These are phyloP conservation scores for Leptopilina clavipes DNA, from an alignment of 1,140 invertebrate genomes.

Conservation along the genomic window DNA sequence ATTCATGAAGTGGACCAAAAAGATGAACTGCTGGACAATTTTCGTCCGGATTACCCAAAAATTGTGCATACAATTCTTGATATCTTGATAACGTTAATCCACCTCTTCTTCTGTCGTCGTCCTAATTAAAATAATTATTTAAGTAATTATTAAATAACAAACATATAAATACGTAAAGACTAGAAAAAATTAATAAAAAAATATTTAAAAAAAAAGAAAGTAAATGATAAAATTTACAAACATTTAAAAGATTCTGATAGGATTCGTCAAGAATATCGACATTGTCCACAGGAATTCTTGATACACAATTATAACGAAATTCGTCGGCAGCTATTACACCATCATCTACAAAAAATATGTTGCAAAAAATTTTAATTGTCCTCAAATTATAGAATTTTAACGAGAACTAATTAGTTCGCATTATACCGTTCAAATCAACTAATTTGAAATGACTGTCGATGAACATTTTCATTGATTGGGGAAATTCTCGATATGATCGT, in stretches of 20 bases:
- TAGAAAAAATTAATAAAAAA: slow-evolving; percentile 21
- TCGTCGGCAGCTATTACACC: slow-evolving; percentile 86
- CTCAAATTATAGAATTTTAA: slow-evolving; percentile 6
- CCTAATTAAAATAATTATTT: slow-evolving; percentile 74
- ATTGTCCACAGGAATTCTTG: slow-evolving; percentile 84
- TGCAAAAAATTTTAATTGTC: no score
- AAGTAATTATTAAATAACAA: slow-evolving; percentile 6
- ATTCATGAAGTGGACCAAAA: slow-evolving; percentile 82
- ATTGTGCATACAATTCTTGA: slow-evolving; percentile 88
- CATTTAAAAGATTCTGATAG: slow-evolving; percentile 84
- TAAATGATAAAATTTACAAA: slow-evolving; percentile 69
- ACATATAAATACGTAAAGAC: no score
- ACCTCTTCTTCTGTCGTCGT: slow-evolving; percentile 85
- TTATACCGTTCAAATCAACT: slow-evolving; percentile 83
- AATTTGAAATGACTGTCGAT: slow-evolving; percentile 88
- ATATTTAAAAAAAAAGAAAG: slow-evolving; percentile 1
- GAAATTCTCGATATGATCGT: slow-evolving; percentile 85
- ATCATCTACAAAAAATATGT: slow-evolving; percentile 76
- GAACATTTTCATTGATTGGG: slow-evolving; percentile 87
- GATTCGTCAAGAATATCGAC: slow-evolving; percentile 85
- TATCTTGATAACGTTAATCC: slow-evolving; percentile 85
- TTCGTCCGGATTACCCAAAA: slow-evolving; percentile 85
- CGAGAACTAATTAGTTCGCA: neutral
- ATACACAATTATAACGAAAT: slow-evolving; percentile 87
- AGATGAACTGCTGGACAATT: slow-evolving; percentile 83